Evolutionary conservation across 2,797 vertebrate species (phyloP), one percentile per base, ranked within the genome.

Genomic region (Cynodonichthys magdalenae): DNA sequence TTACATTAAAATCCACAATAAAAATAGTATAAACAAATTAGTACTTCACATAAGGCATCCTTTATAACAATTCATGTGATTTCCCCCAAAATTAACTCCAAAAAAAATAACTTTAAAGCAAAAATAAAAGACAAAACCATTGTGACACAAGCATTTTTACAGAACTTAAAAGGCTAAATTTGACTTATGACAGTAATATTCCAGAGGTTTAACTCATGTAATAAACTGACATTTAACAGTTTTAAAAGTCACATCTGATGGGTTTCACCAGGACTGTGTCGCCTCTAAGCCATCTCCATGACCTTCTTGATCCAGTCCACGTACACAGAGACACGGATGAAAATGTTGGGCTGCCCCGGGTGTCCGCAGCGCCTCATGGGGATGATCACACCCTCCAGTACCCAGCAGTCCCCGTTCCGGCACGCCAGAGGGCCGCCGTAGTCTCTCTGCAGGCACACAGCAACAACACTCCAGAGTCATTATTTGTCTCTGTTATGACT

Each of bases 301-400:
- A 97, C 97, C 82, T 99, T 99, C 87, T 96, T 94, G 82, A 99
- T 96, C 97, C 97, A 99, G 90, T 98, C 94, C 6, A 96, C 96
- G 0, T 96, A 99, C 59, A 96, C 87, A 0, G 97, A 98, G 54
- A 97, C 90, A 0, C 97, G 95, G 75, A 93, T 95, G 87, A 97
- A 99, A 90, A 97, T 90, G 56, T 94, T 96, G 0, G 97, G 97
- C 77, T 95, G 94, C 7, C 93, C 94, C 0, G 85, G 90, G 89
- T 95, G 94, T 62, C 96, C 96, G 0, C 97, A 98, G 65, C 97
- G 95, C 1, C 96, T 94, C 85, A 96, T 95, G 4, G 97, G 97
- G 56, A 95, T 96, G 80, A 98, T 98, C 60, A 98, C 94, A 2
- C 97, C 97, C 81, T 99, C 94, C 6, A 99, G 92, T 52, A 99